Base-by-base conservation (phyloP, 2,888 invertebrate genomes). In the Cephus pygmeus region DNA sequence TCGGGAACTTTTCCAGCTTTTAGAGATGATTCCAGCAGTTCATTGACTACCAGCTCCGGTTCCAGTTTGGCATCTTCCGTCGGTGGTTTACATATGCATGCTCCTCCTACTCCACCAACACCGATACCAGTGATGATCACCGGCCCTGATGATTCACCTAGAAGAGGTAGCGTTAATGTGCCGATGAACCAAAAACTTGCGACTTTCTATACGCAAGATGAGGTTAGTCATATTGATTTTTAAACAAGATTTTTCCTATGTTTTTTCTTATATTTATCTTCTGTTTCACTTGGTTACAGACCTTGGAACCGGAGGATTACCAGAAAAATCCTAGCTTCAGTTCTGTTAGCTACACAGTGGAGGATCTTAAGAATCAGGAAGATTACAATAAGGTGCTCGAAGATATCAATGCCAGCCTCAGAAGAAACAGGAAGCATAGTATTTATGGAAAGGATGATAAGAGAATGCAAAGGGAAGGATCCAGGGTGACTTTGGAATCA, bases 21-120 rank as follows among this genome's bases (percentile, higher is more conserved):
- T 80, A 88, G 92, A 33, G 94, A 94, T 84, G 94, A 94, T 84
- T 95, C 94, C 6, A 89, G 94, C 76, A 94, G 94, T 84, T 95
- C 94, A 73, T 93, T 94, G 75, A 94, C 94, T 84, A 94, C 94
- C 77, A 93, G 94, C 87, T 94, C 94, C 1, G 88, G 88, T 76
- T 88, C 90, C 77, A 89, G 90, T 82, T 83, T 88, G 81, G 89
- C 87, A 71, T 89, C 91, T 31, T 90, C 90, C 40, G 86, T 85
- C 35, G 88, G 89, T 69, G 89, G 90, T 68, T 79, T 91, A 75
- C 87, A 90, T 79, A 87, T 90, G 89, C 85, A 87, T 92, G 79
- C 93, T 93, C 84, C 94, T 68, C 93, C 94, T 85, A 94, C 94
- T 71, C 90, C 91, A 68, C 88, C 90, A 15, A 92, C 91, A 77